These are phyloP conservation scores for Eulemur macaco DNA, from an alignment of 2,113 vertebrate genomes.

Conservation along the genomic window DNA sequence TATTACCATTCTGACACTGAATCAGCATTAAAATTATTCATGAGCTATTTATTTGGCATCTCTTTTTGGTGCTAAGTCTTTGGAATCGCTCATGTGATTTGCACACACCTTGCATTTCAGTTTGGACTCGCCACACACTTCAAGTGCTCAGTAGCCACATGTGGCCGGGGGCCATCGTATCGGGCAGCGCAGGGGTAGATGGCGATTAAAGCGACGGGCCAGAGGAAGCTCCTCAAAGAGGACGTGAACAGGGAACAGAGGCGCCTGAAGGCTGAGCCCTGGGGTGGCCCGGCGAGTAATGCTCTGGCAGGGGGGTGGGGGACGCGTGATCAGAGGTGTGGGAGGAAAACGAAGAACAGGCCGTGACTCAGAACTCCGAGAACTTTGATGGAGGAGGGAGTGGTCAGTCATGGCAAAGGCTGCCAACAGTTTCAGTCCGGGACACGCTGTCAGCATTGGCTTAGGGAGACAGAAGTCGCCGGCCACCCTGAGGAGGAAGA, in stretches of 20 bases:
- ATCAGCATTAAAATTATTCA: not conserved
- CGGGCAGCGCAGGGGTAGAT: accelerated
- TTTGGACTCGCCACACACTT: not conserved
- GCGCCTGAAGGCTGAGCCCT: not conserved
- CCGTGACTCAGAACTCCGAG: not conserved
- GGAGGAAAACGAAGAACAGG: not conserved
- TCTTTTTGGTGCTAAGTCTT: not conserved
- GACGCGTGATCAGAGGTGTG: not conserved
- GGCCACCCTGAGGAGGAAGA: not conserved
- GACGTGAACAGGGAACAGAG: not conserved
- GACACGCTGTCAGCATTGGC: not conserved
- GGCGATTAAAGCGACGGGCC: not conserved
- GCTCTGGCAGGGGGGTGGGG: not conserved
- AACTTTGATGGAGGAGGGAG: not conserved
- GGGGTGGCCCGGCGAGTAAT: accelerated
- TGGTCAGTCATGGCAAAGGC: not conserved
- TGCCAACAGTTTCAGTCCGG: not conserved
- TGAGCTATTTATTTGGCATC: not conserved
- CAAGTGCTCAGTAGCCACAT: not conserved
- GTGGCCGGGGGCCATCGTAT: not conserved
- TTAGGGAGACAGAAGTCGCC: not conserved
- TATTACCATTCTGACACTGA: not conserved
- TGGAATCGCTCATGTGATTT: accelerated
- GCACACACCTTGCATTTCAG: not conserved
- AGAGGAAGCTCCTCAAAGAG: not conserved